phyloP scores from a whole-genome alignment of 2,797 vertebrate species.

The Phataginus tetradactyla region DNA sequence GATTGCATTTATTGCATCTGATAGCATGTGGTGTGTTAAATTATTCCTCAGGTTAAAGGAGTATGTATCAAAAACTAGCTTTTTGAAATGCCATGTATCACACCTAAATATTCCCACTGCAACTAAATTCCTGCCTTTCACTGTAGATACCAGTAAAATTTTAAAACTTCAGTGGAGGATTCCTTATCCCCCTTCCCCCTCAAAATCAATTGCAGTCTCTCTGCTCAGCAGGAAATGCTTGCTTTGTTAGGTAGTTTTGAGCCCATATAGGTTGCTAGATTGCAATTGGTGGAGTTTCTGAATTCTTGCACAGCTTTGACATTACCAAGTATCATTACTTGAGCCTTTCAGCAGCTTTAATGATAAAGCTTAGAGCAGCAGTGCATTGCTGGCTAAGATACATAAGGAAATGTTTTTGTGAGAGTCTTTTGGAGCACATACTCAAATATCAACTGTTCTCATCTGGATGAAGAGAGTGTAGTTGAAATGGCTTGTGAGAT shows the following conservation, averaged over 20 bases:
- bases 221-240: background rate
- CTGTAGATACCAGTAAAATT: background rate
- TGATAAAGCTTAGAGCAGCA: conserved; percentile 24
- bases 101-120: background rate
- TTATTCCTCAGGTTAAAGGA: background rate
- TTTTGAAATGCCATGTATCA: background rate
- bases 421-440: conserved; percentile 4
- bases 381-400: background rate
- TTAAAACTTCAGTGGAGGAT: background rate
- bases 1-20: conserved; percentile 16
- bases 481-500: conserved; percentile 16
- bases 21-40: conserved; percentile 3
- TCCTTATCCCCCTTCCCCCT: background rate
- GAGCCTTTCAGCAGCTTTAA: background rate
- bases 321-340: conserved; percentile 6
- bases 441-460: background rate
- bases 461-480: background rate
- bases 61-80: conserved; percentile 23
- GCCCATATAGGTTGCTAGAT: background rate
- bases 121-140: conserved; percentile 4
- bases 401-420: background rate
- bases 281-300: background rate
- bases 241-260: background rate
- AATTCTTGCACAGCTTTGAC: background rate
- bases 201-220: background rate